Evolutionary conservation across 2,797 vertebrate species (phyloP), one percentile per base, ranked within the genome.

Genomic region (Micromesistius poutassou): DNA sequence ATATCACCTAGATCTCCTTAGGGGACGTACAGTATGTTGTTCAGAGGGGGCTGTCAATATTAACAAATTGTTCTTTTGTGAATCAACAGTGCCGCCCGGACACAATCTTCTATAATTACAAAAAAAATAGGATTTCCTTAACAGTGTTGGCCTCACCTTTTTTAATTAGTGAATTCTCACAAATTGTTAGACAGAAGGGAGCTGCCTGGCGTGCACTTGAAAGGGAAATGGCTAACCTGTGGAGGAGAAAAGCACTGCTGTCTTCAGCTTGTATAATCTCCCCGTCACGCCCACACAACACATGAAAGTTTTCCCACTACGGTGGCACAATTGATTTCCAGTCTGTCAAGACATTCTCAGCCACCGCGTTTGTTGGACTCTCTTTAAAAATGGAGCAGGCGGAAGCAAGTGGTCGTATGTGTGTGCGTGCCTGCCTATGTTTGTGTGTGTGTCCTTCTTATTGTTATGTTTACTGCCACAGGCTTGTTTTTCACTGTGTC

Each of bases 401-500:
- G 46, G 46, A 55, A 55, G 46, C 14, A n/a, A 55, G 46, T 22
- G 46, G 46, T 55, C 6, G 46, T 55, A 5, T 70, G 25, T 70
- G 25, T 70, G 25, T 30, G 66, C 5, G 25, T 70, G 66, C 12
- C 0, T 70, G 66, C 12, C 0, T 68, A 1, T 68, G 66, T 68
- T n/a, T 70, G 66, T 70, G 66, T 28, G 25, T 70, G 66, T 30
- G 25, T 70, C 31, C n/a, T 36, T 75, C 22, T 77, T 79, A 38
- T 74, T 73, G 31, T 76, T 76, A 40, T 73, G 30, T 82, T 76
- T 55, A 66, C 55, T 28, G 62, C 76, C 78, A 72, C 10, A 16
- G 74, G 72, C 81, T 71, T 30, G 30, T 30, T 30, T 78, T 62
- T 80, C 80, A 62, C 73, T 81, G 75, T 76, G 35, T 81, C 79